These are phyloP conservation scores for Lamellibrachia luymesi DNA, from an alignment of 1,140 invertebrate genomes.

Conservation along the genomic window DNA sequence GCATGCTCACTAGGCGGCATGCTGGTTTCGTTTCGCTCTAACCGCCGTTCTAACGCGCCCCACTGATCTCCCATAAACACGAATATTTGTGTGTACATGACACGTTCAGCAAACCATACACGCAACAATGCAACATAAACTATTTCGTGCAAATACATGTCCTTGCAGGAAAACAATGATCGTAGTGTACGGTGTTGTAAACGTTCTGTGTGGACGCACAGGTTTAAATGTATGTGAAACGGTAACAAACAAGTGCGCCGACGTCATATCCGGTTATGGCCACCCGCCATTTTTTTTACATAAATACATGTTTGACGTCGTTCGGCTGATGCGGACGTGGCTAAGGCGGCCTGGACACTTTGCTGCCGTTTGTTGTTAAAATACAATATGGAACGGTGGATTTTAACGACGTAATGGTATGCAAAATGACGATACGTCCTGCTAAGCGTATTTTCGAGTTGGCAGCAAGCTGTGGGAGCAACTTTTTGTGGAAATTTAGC, in stretches of 20 bases:
- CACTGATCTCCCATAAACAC: too few relatives aligned
- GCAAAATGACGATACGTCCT: conserved; percentile 1
- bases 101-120: too few relatives aligned
- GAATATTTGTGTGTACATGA: too few relatives aligned
- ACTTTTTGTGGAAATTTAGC: not conserved
- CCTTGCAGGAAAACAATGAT: too few relatives aligned
- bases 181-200: too few relatives aligned
- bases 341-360: not conserved
- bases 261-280: not conserved
- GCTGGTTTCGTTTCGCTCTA: too few relatives aligned
- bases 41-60: too few relatives aligned
- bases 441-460: not conserved
- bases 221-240: not conserved
- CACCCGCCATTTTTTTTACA: not conserved
- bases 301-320: conserved; percentile 5
- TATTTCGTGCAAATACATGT: too few relatives aligned
- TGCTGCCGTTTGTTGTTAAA: not conserved
- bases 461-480: not conserved
- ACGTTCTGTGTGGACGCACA: not conserved
- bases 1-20: too few relatives aligned
- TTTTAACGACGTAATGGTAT: not conserved
- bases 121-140: too few relatives aligned
- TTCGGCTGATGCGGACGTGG: not conserved
- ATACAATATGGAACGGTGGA: not conserved
- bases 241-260: not conserved